phyloP scores from a whole-genome alignment of 2,797 vertebrate genomes.

The Garrulus glandarius region DNA sequence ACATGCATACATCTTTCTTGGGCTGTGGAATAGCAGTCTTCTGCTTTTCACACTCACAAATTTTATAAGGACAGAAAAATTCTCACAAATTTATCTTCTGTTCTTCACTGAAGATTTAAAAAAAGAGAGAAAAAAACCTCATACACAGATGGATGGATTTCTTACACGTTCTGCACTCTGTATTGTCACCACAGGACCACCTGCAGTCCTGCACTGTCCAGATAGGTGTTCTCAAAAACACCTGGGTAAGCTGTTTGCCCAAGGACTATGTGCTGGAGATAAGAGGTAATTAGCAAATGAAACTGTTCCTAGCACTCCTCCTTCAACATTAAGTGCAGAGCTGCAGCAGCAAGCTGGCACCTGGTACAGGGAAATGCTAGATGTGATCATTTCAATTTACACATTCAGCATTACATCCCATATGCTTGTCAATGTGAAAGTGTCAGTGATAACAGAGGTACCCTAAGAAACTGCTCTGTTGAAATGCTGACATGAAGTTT shows the following conservation, averaged over 20 bases:
- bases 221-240: constrained; percentile 72
- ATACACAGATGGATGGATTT: constrained; percentile 40
- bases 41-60: background rate
- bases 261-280: constrained; percentile 44
- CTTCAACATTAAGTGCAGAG: constrained; percentile 62
- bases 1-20: background rate
- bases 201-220: constrained; percentile 64
- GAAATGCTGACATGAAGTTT: constrained; percentile 75
- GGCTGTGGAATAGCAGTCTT: background rate
- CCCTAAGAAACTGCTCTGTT: constrained; percentile 69
- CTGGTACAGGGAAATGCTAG: constrained; percentile 76
- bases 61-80: background rate
- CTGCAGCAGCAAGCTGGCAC: constrained; percentile 72
- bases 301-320: constrained; percentile 69
- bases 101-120: background rate
- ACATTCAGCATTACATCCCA: constrained; percentile 81
- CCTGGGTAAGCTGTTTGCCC: constrained; percentile 73
- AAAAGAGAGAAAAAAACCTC: background rate
- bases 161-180: background rate
- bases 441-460: constrained; percentile 79
- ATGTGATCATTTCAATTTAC: constrained; percentile 81
- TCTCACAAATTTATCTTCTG: constrained; percentile 10
- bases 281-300: constrained; percentile 75
- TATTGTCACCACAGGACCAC: constrained; percentile 64
- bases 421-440: constrained; percentile 80